Evolutionary conservation across 2,888 invertebrate species (phyloP).

Genomic region (Buathra laborator): DNA sequence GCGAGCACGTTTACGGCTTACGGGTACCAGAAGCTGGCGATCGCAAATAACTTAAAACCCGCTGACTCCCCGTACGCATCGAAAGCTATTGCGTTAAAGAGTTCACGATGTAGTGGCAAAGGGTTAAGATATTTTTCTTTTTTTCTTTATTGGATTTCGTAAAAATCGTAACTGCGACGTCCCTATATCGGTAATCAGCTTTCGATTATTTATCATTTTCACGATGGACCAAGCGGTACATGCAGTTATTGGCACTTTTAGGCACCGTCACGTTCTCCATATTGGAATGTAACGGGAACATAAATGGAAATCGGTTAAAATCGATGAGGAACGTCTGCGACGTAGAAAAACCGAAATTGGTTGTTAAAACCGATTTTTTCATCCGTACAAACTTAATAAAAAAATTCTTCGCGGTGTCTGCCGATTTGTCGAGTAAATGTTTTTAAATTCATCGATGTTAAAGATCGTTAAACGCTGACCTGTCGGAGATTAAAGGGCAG

Average conservation of each 20-base stretch:
- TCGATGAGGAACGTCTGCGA: too few species aligned
- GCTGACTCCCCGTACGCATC: slow-evolving; percentile 53
- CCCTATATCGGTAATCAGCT: slow-evolving; percentile 79
- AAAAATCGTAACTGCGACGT: slow-evolving; percentile 49
- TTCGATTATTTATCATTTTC: slow-evolving; percentile 81
- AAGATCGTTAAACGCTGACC: neutral
- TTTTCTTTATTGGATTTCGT: slow-evolving; percentile 34
- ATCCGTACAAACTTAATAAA: too few species aligned
- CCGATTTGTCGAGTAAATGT: neutral
- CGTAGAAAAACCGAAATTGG: too few species aligned
- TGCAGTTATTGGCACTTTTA: neutral
- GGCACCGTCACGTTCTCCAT: neutral
- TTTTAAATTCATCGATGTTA: neutral
- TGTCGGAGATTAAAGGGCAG: neutral
- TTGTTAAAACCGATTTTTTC: too few species aligned
- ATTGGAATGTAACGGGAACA: too few species aligned
- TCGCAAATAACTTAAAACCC: slow-evolving; percentile 79
- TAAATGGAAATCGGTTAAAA: too few species aligned
- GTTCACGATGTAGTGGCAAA: neutral
- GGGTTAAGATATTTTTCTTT: slow-evolving; percentile 52
- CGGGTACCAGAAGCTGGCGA: slow-evolving; percentile 66
- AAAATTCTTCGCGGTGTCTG: neutral
- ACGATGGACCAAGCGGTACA: too few species aligned
- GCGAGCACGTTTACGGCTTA: slow-evolving; percentile 82
- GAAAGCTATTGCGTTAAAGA: slow-evolving; percentile 54